Conservation (phyloP, 2,888 invertebrate species). For the Plusia festucae region DNA sequence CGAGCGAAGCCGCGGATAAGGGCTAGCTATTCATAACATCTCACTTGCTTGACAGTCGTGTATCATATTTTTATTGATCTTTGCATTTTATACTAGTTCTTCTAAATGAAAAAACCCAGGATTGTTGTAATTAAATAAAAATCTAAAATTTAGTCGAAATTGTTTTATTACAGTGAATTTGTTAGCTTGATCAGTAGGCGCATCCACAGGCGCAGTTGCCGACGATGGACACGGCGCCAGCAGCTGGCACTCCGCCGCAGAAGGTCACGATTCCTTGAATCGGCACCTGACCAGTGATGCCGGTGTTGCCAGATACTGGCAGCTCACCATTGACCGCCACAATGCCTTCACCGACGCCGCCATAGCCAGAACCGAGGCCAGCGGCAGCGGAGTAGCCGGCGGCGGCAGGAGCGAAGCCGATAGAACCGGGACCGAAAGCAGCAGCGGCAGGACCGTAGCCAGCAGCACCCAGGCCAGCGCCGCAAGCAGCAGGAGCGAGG, state of each 20-base stretch:
- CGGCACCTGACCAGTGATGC: slow-evolving; percentile 63
- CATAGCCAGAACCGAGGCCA: slow-evolving; percentile 43
- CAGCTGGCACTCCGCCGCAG: slow-evolving; percentile 62
- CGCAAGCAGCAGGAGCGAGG: slow-evolving; percentile 14
- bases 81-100: no score
- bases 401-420: background rate
- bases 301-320: slow-evolving; percentile 61
- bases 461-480: slow-evolving; percentile 1
- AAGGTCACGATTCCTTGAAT: slow-evolving; percentile 64
- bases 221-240: slow-evolving; percentile 60
- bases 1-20: no score
- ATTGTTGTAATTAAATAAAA: no score
- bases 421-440: slow-evolving; percentile 6
- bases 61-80: no score
- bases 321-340: slow-evolving; percentile 53
- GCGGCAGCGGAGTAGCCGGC: background rate
- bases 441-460: slow-evolving; percentile 7
- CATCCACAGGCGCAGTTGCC: slow-evolving; percentile 61
- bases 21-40: no score
- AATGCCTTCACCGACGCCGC: slow-evolving; percentile 63
- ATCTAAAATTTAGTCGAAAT: background rate
- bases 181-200: background rate
- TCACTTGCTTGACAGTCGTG: no score
- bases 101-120: no score
- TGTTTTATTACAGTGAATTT: background rate